A percentile compares a stretch with the other conserved stretches of the same genome.
Conservation (phyloP, 2,113 vertebrate genomes). For the Siniperca knerii region DNA sequence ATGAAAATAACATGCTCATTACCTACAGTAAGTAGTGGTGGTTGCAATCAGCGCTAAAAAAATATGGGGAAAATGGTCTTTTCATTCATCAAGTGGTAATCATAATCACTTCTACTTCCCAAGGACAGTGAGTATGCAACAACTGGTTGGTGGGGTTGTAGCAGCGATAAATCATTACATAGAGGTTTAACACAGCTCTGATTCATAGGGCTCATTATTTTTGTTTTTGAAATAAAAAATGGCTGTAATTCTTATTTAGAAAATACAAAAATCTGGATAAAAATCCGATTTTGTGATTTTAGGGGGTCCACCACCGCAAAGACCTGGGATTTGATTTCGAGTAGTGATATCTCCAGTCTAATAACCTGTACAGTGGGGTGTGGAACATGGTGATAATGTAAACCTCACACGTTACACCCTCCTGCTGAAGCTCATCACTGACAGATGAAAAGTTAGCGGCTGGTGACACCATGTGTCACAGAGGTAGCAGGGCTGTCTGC, state of each 20-base stretch:
- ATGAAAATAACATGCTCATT: neutral
- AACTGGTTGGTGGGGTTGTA: neutral
- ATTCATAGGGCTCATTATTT: neutral
- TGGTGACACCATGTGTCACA: conserved; percentile 28
- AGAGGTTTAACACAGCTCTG: neutral
- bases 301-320: neutral
- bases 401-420: neutral
- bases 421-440: conserved; percentile 9
- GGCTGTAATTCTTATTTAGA: neutral
- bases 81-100: conserved; percentile 5
- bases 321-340: neutral
- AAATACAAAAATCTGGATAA: neutral
- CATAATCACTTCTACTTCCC: conserved; percentile 7
- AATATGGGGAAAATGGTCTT: neutral
- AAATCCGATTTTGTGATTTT: neutral
- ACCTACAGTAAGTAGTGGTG: neutral
- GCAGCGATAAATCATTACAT: neutral
- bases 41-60: conserved; percentile 15
- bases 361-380: neutral
- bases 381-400: neutral
- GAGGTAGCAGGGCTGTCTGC: conserved; percentile 23
- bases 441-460: conserved; percentile 33
- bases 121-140: neutral
- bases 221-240: neutral
- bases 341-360: neutral